Base-by-base conservation (phyloP, 1,140 invertebrate species). In the Plutomurus gul region DNA sequence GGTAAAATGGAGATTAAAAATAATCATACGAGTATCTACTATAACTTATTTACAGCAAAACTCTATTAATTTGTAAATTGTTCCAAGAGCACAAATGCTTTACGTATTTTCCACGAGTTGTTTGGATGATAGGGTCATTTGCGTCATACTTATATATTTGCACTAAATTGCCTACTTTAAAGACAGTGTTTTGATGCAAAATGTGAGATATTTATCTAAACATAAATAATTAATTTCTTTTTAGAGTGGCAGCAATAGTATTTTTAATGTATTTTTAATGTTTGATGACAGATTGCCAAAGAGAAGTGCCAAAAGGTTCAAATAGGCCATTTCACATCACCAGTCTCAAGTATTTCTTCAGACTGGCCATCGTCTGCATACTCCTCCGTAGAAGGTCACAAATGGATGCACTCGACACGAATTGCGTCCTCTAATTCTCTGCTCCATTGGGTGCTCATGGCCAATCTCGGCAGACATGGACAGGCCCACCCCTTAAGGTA, bases 301-400 rank as follows among this genome's bases (percentile, higher is more conserved):
- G 82, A 75, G 71, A 82, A 82, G 47, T 82, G 82, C 56, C 79
- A 81, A 43, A 80, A 82, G 56, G 79, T 82, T 30, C 79, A 82
- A 80, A 82, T 82, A 36, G 82, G 82, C 51, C 82, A 81, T 18
- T 81, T 82, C 27, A 79, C 79, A 16, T 81, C 80, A 13, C 49
- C 76, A 25, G 80, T 81, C 36, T 79, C 82, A 40, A 81, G 79
- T 56, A 81, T 82, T 43, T 82, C 82, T 27, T 82, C 82, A 65
- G 82, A 82, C 33, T 82, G 82, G 82, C 82, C 79, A 39, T 81
- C 82, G 20, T 82, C 81, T 39, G 81, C 49, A 20, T 78, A 80
- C 40, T 80, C 81, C 27, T 80, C 78, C 77, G 51, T 43, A 30
- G 49, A 82, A 74, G 77, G 75, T 65, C 78, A 82, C 39, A 51